Evolutionary conservation across 1,140 invertebrate genomes (phyloP).

Genomic region (Caenorhabditis remanei): DNA sequence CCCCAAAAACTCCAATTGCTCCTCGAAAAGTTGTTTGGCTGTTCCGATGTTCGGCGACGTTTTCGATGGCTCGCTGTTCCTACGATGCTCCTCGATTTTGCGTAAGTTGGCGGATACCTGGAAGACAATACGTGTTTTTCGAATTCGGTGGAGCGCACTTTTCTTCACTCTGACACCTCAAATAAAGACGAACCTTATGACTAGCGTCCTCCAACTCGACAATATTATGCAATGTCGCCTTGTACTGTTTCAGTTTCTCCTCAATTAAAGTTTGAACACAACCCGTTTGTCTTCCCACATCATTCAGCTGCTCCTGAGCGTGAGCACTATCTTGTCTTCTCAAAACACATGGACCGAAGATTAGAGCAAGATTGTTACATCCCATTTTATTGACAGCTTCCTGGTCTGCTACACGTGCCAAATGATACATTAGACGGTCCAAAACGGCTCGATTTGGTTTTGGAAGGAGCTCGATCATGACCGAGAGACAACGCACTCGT

Average conservation of each 20-base stretch:
- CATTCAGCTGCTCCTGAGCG: slow-evolving; percentile 84
- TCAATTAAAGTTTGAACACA: slow-evolving; percentile 90
- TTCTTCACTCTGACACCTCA: not conserved
- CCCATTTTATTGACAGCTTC: slow-evolving; percentile 93
- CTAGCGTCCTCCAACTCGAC: slow-evolving; percentile 84
- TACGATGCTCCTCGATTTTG: slow-evolving; percentile 69
- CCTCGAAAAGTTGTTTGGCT: slow-evolving; percentile 72
- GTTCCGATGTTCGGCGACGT: slow-evolving; percentile 48
- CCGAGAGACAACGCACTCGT: slow-evolving; percentile 86
- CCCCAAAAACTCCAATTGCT: slow-evolving; percentile 77
- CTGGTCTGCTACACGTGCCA: slow-evolving; percentile 83
- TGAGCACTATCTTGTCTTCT: slow-evolving; percentile 87
- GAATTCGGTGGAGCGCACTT: no score
- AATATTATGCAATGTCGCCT: slow-evolving; percentile 87
- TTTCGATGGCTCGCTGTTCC: slow-evolving; percentile 61
- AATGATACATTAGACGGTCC: slow-evolving; percentile 91
- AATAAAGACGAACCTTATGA: slow-evolving; percentile 68
- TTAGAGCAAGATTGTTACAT: slow-evolving; percentile 89
- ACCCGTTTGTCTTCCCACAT: slow-evolving; percentile 80
- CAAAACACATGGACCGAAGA: slow-evolving; percentile 93
- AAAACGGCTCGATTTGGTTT: slow-evolving; percentile 90
- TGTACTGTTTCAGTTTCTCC: slow-evolving; percentile 85
- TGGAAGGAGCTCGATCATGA: slow-evolving; percentile 89
- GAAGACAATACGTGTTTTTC: no score
- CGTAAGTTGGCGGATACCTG: slow-evolving; percentile 70